These are phyloP conservation scores for Orussus abietinus DNA, from an alignment of 1,140 invertebrate species.

Conservation along the genomic window DNA sequence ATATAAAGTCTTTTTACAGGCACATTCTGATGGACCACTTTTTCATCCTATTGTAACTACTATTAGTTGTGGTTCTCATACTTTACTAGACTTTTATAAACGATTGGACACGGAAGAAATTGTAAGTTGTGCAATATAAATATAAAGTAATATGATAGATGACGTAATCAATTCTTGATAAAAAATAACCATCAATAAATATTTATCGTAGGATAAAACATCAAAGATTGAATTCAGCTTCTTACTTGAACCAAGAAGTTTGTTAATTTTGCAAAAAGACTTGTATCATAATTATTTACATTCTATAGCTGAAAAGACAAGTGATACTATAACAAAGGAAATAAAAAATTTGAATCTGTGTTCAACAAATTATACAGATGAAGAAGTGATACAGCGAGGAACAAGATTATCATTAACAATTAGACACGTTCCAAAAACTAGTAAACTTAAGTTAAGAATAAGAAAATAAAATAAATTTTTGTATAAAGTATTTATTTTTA, in stretches of 20 bases:
- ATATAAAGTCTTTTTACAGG: too few species aligned
- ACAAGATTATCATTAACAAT: slow-evolving; percentile 90
- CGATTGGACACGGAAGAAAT: slow-evolving; percentile 42
- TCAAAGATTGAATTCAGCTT: slow-evolving; percentile 60
- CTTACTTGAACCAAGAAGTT: slow-evolving; percentile 81
- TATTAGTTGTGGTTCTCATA: slow-evolving; percentile 86
- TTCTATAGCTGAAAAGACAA: slow-evolving; percentile 74
- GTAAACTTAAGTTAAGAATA: slow-evolving; percentile 70
- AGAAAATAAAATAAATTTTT: slow-evolving; percentile 38
- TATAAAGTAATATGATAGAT: slow-evolving; percentile 7
- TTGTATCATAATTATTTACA: slow-evolving; percentile 86
- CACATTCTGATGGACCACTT: slow-evolving; percentile 91
- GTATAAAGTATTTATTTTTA: too few species aligned
- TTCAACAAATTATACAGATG: slow-evolving; percentile 53
- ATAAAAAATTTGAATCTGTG: slow-evolving; percentile 68
- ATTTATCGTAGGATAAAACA: slow-evolving; percentile 32
- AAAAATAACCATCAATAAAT: slow-evolving; percentile 1
- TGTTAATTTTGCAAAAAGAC: slow-evolving; percentile 79
- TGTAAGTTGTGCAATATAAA: slow-evolving; percentile 19
- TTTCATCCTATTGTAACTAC: slow-evolving; percentile 93
- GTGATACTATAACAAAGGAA: slow-evolving; percentile 66
- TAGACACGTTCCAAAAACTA: slow-evolving; percentile 86
- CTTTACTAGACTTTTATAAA: slow-evolving; percentile 80
- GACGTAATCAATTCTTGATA: slow-evolving; percentile 13
- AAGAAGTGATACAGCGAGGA: slow-evolving; percentile 59